Evolutionary conservation across 1,140 invertebrate species (phyloP).

Genomic region (Drosophila dunni): DNA sequence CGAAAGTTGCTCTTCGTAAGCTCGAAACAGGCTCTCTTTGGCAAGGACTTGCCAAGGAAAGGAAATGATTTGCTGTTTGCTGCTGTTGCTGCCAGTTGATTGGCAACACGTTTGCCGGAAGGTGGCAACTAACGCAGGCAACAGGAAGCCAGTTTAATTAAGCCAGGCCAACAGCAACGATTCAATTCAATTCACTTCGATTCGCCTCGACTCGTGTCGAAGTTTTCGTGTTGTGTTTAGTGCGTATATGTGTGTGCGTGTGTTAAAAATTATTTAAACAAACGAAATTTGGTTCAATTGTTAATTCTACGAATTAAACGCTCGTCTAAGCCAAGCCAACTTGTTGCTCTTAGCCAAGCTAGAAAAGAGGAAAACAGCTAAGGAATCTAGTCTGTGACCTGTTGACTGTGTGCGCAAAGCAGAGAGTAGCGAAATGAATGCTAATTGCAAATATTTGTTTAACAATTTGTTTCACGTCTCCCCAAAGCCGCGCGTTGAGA

Average conservation of each 20-base stretch:
- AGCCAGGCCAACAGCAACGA: neutral
- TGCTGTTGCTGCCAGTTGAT: constrained; percentile 73
- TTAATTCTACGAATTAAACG: neutral
- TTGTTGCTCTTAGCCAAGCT: constrained; percentile 55
- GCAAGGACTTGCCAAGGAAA: constrained; percentile 41
- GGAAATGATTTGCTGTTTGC: constrained; percentile 69
- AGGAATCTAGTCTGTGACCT: constrained; percentile 31
- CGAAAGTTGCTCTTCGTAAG: constrained; percentile 49
- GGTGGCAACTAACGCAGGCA: constrained; percentile 60
- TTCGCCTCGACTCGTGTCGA: constrained; percentile 26
- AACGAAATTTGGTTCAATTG: constrained; percentile 23
- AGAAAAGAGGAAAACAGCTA: neutral
- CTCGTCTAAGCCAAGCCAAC: constrained; percentile 46
- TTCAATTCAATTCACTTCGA: neutral
- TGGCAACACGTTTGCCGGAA: constrained; percentile 84
- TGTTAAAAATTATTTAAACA: constrained; percentile 36
- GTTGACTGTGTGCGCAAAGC: constrained; percentile 14
- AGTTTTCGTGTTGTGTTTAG: constrained; percentile 15
- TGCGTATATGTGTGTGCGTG: neutral
- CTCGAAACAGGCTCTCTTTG: constrained; percentile 29
- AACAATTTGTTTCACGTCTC: constrained; percentile 60
- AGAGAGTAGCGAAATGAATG: constrained; percentile 53
- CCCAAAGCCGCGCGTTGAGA: neutral
- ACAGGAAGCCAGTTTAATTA: constrained; percentile 44
- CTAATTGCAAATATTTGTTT: constrained; percentile 66